phyloP scores from a whole-genome alignment of 2,113 vertebrate genomes.

The sheep (Ovis aries) region ARS-UI_Ramb_v3.0 NC_056072.1:5865501-5866000 shows the following conservation, averaged over 20 bases:
- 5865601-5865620: neutral
- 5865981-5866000: neutral
- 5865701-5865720: conserved; percentile 14
- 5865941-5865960: neutral
- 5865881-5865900: neutral
- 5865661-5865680: neutral
- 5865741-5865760: neutral
- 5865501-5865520: neutral
- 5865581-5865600: neutral
- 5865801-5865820: neutral
- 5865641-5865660: neutral
- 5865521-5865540: neutral
- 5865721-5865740: neutral
- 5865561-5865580: neutral
- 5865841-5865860: neutral
- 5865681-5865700: neutral
- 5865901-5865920: neutral
- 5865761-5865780: neutral
- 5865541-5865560: neutral
- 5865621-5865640: neutral
- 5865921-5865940: neutral
- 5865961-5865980: neutral
- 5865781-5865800: neutral
- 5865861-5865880: conserved; percentile 14
- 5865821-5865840: neutral